Percentiles rank a stretch among this genome's conserved stretches.
These are phyloP conservation scores for Orgyia antiqua DNA, from an alignment of 2,888 invertebrate species.

Conservation along the genomic window DNA sequence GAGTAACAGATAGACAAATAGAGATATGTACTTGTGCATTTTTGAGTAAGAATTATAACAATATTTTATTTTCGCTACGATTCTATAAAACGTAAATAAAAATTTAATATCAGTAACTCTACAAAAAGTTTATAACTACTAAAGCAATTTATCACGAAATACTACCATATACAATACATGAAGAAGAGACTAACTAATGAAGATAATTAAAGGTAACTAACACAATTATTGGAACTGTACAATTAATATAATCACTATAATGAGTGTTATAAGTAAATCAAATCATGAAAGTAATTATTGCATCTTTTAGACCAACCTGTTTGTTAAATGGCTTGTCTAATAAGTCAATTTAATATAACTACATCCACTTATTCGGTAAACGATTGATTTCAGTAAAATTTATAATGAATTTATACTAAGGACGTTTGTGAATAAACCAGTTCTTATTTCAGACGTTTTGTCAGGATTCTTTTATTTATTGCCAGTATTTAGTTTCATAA, in stretches of 20 bases:
- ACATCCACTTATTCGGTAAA: neutral
- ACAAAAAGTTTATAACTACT: too few species aligned
- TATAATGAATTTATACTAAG: neutral
- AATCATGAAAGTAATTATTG: neutral
- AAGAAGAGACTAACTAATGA: neutral
- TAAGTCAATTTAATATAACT: neutral
- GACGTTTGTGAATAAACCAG: neutral
- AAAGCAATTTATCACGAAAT: too few species aligned
- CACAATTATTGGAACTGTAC: neutral
- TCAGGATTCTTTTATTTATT: neutral
- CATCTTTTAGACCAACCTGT: neutral
- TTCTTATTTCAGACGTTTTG: neutral
- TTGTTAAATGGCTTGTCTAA: neutral
- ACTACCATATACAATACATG: neutral
- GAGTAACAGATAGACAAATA: too few species aligned
- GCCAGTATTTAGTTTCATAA: neutral
- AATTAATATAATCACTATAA: slow-evolving; percentile 13
- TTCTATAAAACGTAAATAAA: too few species aligned
- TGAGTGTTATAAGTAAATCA: slow-evolving; percentile 17
- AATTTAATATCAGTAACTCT: too few species aligned
- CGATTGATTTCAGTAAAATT: neutral
- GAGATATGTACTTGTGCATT: too few species aligned
- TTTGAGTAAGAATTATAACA: too few species aligned
- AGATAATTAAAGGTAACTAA: neutral
- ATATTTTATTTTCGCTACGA: too few species aligned